Evolutionary conservation across 2,888 invertebrate genomes (phyloP).

Genomic region (Terebella lapidaria): DNA sequence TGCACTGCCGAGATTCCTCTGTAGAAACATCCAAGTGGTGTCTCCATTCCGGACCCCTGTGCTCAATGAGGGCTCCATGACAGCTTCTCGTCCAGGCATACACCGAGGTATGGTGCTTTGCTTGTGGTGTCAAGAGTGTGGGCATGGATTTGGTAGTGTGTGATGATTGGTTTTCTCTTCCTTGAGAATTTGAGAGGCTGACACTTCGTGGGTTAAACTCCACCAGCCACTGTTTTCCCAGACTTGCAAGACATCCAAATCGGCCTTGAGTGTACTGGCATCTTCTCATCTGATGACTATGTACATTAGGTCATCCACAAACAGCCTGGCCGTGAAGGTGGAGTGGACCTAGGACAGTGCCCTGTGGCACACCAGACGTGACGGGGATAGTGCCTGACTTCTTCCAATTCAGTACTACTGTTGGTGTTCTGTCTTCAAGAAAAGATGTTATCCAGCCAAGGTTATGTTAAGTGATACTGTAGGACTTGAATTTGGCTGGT

Average conservation of each 20-base stretch:
- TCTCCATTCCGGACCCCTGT: too few relatives aligned
- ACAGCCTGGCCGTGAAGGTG: constrained; percentile 13
- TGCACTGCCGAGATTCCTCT: too few relatives aligned
- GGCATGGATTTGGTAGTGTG: neutral
- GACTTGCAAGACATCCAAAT: constrained; percentile 16
- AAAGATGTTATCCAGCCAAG: constrained; percentile 19
- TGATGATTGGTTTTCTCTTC: neutral
- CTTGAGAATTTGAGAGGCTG: constrained; percentile 15
- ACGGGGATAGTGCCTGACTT: constrained; percentile 15
- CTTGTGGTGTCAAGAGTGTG: neutral
- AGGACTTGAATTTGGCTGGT: constrained; percentile 14
- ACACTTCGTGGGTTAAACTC: constrained; percentile 21
- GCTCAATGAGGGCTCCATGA: too few relatives aligned
- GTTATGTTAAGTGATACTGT: constrained; percentile 10
- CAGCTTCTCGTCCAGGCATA: neutral
- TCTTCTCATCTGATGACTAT: constrained; percentile 10
- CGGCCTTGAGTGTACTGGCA: constrained; percentile 14
- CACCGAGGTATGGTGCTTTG: neutral
- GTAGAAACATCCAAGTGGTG: too few relatives aligned
- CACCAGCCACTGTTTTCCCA: constrained; percentile 22
- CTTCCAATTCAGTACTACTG: constrained; percentile 14
- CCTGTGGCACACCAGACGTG: constrained; percentile 23
- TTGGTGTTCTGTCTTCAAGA: constrained; percentile 14
- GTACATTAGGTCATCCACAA: constrained; percentile 25
- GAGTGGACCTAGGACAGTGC: constrained; percentile 22